These are phyloP conservation scores for Coturnix japonica DNA, from an alignment of 2,113 vertebrate species.

Conservation along the genomic window DNA sequence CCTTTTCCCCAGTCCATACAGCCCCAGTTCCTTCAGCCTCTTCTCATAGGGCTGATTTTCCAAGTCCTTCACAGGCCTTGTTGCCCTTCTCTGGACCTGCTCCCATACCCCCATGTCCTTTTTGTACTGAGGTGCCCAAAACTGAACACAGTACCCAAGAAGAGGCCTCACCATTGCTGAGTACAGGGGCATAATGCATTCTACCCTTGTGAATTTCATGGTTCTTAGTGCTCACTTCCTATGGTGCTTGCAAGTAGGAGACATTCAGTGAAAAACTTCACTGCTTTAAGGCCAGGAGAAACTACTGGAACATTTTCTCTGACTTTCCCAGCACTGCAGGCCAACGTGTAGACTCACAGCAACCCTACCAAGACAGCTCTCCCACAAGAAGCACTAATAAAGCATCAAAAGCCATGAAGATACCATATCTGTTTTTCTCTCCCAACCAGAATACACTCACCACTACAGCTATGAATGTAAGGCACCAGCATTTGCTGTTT, in stretches of 20 bases:
- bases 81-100: too few relatives aligned
- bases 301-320: not conserved
- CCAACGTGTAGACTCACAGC: fast-evolving
- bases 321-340: not conserved
- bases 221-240: not conserved
- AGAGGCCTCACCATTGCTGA: too few relatives aligned
- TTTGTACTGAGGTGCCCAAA: too few relatives aligned
- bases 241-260: fast-evolving
- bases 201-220: not conserved
- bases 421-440: not conserved
- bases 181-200: not conserved
- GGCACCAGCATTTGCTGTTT: not conserved
- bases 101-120: too few relatives aligned
- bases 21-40: too few relatives aligned
- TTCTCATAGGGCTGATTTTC: too few relatives aligned
- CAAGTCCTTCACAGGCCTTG: too few relatives aligned
- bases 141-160: too few relatives aligned
- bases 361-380: fast-evolving
- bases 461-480: not conserved
- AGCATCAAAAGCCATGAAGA: not conserved
- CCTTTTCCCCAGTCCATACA: too few relatives aligned
- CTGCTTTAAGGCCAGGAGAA: not conserved
- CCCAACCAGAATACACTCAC: not conserved
- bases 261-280: not conserved
- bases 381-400: not conserved